Evolutionary conservation across 2,888 invertebrate genomes (phyloP).

Genomic region (Arenicola marina): DNA sequence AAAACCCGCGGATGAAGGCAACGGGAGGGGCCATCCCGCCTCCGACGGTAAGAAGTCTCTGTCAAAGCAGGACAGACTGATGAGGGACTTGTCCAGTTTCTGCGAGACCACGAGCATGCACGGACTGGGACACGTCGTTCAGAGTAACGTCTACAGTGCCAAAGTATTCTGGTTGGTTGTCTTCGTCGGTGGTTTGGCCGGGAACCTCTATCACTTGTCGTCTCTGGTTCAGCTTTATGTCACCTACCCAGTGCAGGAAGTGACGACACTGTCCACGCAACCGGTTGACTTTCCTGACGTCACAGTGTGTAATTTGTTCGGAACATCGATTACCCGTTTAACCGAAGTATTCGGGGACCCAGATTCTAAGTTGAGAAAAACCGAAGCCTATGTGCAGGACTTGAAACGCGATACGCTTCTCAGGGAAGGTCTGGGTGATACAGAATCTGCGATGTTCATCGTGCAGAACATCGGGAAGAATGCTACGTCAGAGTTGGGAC

Average conservation of each 20-base stretch:
- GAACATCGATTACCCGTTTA: background rate
- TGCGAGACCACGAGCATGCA: background rate
- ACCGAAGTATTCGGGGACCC: background rate
- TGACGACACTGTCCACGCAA: background rate
- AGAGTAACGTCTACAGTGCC: background rate
- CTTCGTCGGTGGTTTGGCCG: background rate
- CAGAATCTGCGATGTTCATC: background rate
- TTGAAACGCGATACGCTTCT: background rate
- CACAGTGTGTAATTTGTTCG: background rate
- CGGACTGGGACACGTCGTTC: background rate
- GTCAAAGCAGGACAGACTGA: no score
- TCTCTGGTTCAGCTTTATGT: background rate
- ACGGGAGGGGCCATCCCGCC: no score
- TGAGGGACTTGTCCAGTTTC: no score
- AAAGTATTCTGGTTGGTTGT: background rate
- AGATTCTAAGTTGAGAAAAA: background rate
- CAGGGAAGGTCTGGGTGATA: background rate
- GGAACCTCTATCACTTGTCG: background rate
- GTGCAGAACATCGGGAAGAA: background rate
- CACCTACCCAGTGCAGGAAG: background rate
- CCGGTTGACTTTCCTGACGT: background rate
- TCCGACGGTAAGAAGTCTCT: no score
- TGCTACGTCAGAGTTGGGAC: background rate
- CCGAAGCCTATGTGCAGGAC: background rate
- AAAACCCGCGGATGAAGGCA: no score